Evolutionary conservation across 2,888 invertebrate species (phyloP), one percentile per base, ranked within the genome.

Genomic region (Trissoscelio sp.): DNA sequence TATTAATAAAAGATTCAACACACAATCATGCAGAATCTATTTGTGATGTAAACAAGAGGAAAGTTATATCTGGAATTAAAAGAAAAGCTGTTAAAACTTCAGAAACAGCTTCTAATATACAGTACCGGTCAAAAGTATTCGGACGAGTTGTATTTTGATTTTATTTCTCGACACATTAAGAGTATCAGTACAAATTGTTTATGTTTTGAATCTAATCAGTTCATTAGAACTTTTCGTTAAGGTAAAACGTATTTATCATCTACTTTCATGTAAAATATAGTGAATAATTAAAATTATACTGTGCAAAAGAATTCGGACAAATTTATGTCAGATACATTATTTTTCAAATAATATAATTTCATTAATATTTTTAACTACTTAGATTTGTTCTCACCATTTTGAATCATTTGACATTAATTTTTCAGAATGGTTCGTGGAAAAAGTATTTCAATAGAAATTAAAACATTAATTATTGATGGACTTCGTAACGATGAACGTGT

Each of bases 381-480:
- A 51, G 7, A 51, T 51, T 51, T 51, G 9, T 51, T 24, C 6
- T 11, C 42, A 42, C 14, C 14, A 42, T 42, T 42, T 42, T 42
- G 2, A 42, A 14, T 42, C n/a, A 14, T 28, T 51, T 51, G 24
- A 51, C 28, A 51, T 51, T 28, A 28, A 18, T 51, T 48, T 46
- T 51, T 51, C 11, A 51, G 51, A 16, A 51, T 51, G 28, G 28
- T 51, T 51, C 51, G 14, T 51, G 51, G 28, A 51, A 28, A 51
- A 51, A 51, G 51, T 51, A 18, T 55, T 55, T 22, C 22, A 22
- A 31, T 16, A 55, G 55, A 55, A 55, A 34, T 55, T 55, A 55
- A 55, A 55, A 51, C 28, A 6, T 51, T 51, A 51, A 51, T 34
- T 18, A 55, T 55, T 34, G 55, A 34, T 18, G 16, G 6, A 34